These are phyloP conservation scores for Tenodera sinensis DNA, from an alignment of 2,888 invertebrate genomes.

Conservation along the genomic window DNA sequence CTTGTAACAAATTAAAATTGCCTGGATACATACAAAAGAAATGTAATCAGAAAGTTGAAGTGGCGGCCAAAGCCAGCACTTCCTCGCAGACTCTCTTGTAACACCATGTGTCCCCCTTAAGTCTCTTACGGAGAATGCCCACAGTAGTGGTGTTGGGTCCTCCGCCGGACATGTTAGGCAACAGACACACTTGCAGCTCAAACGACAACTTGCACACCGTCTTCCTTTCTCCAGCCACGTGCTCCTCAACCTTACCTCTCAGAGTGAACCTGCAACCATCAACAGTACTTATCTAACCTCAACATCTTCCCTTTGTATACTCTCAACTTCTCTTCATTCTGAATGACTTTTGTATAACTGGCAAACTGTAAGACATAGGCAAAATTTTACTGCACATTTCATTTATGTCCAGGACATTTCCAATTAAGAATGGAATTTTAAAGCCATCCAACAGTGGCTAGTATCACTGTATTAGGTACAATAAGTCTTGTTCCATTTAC, in stretches of 20 bases:
- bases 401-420: too few relatives aligned
- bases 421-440: too few relatives aligned
- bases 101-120: slow-evolving; percentile 75
- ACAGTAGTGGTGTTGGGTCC: slow-evolving; percentile 40
- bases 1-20: not conserved
- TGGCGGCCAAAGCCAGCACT: slow-evolving; percentile 55
- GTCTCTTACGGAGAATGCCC: slow-evolving; percentile 67
- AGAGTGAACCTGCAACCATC: slow-evolving; percentile 55
- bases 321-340: too few relatives aligned
- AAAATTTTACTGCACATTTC: too few relatives aligned
- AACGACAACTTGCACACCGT: slow-evolving; percentile 56
- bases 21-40: not conserved
- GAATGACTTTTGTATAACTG: too few relatives aligned
- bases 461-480: too few relatives aligned
- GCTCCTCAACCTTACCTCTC: slow-evolving; percentile 57
- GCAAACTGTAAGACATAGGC: too few relatives aligned
- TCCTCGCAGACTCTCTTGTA: slow-evolving; percentile 77
- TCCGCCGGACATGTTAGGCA: slow-evolving; percentile 40
- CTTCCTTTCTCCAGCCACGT: slow-evolving; percentile 37
- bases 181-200: slow-evolving; percentile 64
- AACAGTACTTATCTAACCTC: too few relatives aligned
- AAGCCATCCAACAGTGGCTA: too few relatives aligned
- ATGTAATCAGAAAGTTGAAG: too few relatives aligned
- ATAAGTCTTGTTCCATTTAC: slow-evolving; percentile 47
- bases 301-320: too few relatives aligned